phyloP scores from a whole-genome alignment of 2,888 invertebrate species.

The Caenorhabditis sulstoni region DNA sequence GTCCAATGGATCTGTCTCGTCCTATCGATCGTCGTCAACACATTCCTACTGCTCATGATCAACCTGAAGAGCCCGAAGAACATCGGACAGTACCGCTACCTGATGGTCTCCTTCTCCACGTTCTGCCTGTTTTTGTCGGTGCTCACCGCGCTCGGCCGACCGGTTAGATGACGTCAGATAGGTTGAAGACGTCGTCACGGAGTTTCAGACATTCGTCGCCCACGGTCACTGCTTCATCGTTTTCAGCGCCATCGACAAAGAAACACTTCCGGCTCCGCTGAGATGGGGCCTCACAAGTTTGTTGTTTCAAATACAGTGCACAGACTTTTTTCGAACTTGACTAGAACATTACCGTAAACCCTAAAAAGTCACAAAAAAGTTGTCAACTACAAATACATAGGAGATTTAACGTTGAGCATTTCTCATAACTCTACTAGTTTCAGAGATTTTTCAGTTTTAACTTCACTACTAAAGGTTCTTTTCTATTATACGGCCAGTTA shows the following conservation, averaged over 20 bases:
- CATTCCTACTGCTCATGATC: constrained; percentile 14
- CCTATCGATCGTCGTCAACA: constrained; percentile 17
- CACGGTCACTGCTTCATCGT: constrained; percentile 1
- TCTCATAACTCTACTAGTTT: no score
- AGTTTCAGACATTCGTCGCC: constrained; percentile 5
- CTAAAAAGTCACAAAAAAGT: no score
- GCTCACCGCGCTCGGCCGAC: constrained; percentile 3
- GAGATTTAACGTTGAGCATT: background rate
- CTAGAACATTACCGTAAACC: no score
- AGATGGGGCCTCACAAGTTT: constrained; percentile 1
- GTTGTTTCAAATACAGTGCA: no score
- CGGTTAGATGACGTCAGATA: background rate
- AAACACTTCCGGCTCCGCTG: background rate
- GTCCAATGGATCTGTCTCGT: constrained; percentile 24
- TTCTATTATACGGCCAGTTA: no score
- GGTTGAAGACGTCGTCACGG: no score
- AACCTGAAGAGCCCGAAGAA: constrained; percentile 27
- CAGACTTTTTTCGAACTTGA: no score
- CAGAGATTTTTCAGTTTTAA: no score
- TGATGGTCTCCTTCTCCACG: constrained; percentile 34
- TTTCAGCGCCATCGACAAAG: constrained; percentile 15
- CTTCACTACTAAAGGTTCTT: no score
- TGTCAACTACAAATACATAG: no score
- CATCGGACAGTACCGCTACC: constrained; percentile 35
- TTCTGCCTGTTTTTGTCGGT: constrained; percentile 24